phyloP scores from a whole-genome alignment of 2,113 vertebrate species.

The Scolopax mira region DNA sequence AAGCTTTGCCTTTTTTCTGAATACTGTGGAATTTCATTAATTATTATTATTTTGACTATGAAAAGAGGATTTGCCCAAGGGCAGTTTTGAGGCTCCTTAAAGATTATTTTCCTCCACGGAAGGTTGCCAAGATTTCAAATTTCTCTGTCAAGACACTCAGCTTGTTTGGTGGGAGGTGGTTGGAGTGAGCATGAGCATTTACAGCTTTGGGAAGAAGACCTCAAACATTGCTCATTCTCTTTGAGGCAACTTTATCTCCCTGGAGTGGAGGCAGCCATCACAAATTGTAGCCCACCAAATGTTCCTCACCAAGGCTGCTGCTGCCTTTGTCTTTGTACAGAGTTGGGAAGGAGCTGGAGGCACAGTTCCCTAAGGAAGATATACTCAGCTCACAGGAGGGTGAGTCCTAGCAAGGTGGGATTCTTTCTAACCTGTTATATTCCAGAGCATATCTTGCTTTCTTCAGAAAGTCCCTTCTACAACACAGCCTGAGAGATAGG shows the following conservation, averaged over 20 bases:
- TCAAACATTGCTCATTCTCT: slow-evolving; percentile 18
- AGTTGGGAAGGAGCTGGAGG: not conserved
- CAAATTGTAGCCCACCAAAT: not conserved
- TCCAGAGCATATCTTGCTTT: not conserved
- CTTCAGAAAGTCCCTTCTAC: not conserved
- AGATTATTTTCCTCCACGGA: slow-evolving; percentile 32
- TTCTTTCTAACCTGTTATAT: not conserved
- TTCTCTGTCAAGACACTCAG: slow-evolving; percentile 56
- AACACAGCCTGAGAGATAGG: too few species aligned
- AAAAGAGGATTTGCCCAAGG: slow-evolving; percentile 76
- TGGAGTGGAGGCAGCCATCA: slow-evolving; percentile 57
- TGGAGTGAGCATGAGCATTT: not conserved
- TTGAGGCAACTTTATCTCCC: slow-evolving; percentile 49
- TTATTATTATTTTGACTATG: slow-evolving; percentile 76
- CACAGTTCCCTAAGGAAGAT: not conserved
- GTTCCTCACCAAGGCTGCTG: not conserved
- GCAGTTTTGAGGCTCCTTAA: slow-evolving; percentile 68
- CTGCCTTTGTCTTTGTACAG: not conserved
- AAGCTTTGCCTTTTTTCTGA: slow-evolving; percentile 47
- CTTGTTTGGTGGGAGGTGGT: slow-evolving; percentile 49
- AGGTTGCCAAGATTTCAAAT: slow-evolving; percentile 66
- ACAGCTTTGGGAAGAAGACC: slow-evolving; percentile 25
- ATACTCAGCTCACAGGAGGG: not conserved
- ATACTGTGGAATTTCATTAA: slow-evolving; percentile 64
- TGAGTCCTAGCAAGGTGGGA: not conserved